Base-by-base conservation (phyloP, 2,888 invertebrate species). In the Caenorhabditis virilis region DNA sequence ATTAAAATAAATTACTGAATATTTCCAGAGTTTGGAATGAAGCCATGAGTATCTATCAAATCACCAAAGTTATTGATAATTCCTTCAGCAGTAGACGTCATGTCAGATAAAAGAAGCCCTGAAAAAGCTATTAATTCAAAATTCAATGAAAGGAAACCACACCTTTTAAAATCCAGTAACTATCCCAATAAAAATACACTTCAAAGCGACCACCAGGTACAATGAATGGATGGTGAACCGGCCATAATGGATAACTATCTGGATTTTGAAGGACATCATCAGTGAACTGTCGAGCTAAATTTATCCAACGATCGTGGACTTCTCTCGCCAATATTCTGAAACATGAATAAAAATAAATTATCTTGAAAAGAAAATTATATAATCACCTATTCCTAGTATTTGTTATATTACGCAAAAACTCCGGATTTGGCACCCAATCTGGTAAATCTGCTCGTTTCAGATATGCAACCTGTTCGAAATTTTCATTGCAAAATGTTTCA, bases 91-190 rank as follows among this genome's bases (percentile, higher is more conserved):
- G 94, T 94, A 1, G 87, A 73, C 51, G 86, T 84, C 93, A 95
- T 93, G 83, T 91, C 91, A 0, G 91, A 91, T 20, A 91, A 85
- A 5, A 94, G 86, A 0, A 95, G 87, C 1, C 94, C 77, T 72
- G 26, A 45, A 64, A 45, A 27, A 41, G 30, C 18, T 15, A 4
- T 27, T 22, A 26, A 54, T 2, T 33, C 33, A 33, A 18, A 7
- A 6, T 22, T 18, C 3, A 5, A 23, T 5, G 20, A 7, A 16
- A 18, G 20, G n/a, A n/a, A 35, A 15, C n/a, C 22, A 26, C 30
- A 64, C 79, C 95, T 77, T 90, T 89, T 70, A 93, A 87, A 55
- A 92, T 91, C 94, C 94, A 95, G 83, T 91, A 94, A 0, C 92
- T 91, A 84, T 95, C 94, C 94, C 94, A 94, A 84, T 94, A 94